A percentile compares a stretch with the other conserved stretches of the same genome.
Evolutionary conservation across 2,888 invertebrate genomes (phyloP).

Genomic region (Melinopterus prodromus): DNA sequence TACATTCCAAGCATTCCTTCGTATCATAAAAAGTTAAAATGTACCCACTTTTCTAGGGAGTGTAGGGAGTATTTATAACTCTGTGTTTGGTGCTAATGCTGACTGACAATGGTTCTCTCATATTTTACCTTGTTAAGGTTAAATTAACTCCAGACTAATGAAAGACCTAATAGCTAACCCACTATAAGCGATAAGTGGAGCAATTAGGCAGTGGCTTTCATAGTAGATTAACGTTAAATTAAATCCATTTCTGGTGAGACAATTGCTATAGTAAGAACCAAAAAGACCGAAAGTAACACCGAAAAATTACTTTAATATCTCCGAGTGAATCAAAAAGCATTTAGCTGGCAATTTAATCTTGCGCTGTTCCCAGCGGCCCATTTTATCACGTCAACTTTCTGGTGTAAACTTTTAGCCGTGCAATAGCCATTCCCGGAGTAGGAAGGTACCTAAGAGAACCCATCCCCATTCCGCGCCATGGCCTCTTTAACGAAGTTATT

Average conservation of each 20-base stretch:
- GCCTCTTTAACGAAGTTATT: neutral
- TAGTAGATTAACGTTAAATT: too few species aligned
- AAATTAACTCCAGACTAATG: too few species aligned
- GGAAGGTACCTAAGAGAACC: neutral
- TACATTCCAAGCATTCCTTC: too few species aligned
- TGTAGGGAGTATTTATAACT: too few species aligned
- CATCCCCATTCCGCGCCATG: neutral
- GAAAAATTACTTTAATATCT: neutral
- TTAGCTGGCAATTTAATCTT: neutral
- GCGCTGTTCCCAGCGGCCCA: neutral
- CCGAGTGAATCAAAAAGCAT: neutral
- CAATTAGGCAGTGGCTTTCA: too few species aligned
- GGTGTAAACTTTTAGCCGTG: neutral
- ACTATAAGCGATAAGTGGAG: too few species aligned
- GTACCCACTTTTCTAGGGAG: too few species aligned
- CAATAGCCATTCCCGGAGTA: neutral
- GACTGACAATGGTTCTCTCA: too few species aligned
- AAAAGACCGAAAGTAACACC: neutral
- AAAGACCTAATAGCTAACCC: too few species aligned
- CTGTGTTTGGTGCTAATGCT: too few species aligned
- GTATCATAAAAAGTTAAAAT: too few species aligned
- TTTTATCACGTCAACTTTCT: neutral
- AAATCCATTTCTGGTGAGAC: neutral
- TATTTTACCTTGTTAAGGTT: too few species aligned
- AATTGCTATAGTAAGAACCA: neutral